Conservation (phyloP, 2,888 invertebrate species). For the Melanostoma mellinum region DNA sequence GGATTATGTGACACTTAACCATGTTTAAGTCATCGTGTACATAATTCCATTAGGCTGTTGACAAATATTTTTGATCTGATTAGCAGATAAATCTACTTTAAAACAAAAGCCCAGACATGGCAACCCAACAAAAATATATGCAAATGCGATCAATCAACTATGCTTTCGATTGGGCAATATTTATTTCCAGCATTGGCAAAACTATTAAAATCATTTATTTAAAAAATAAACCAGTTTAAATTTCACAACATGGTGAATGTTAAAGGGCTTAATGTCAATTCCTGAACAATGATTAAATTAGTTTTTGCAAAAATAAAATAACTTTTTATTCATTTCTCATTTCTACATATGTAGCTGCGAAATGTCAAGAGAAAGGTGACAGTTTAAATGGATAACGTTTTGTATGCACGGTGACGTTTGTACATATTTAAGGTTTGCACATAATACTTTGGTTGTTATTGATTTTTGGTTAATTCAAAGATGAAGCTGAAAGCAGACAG, state of each 20-base stretch:
- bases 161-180: conserved; percentile 28
- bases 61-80: conserved; percentile 54
- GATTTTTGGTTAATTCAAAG: not conserved
- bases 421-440: conserved; percentile 1
- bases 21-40: conserved; percentile 17
- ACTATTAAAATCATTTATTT: not conserved
- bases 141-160: conserved; percentile 20
- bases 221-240: conserved; percentile 26
- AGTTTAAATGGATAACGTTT: not conserved
- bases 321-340: not conserved
- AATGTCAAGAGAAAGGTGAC: conserved; percentile 7
- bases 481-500: not conserved
- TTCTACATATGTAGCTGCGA: not conserved
- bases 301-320: not conserved
- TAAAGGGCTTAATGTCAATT: conserved; percentile 2
- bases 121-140: conserved; percentile 24
- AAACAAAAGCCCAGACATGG: conserved; percentile 37
- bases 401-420: conserved; percentile 11
- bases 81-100: conserved; percentile 28
- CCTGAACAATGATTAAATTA: not conserved
- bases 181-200: conserved; percentile 18
- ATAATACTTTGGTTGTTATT: not conserved
- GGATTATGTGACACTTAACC: conserved; percentile 28
- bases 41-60: conserved; percentile 40
- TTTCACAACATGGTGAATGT: conserved; percentile 28